phyloP scores from a whole-genome alignment of 37 sponge, comb jelly and placozoan genomes.

The Beroe forskalii region DNA sequence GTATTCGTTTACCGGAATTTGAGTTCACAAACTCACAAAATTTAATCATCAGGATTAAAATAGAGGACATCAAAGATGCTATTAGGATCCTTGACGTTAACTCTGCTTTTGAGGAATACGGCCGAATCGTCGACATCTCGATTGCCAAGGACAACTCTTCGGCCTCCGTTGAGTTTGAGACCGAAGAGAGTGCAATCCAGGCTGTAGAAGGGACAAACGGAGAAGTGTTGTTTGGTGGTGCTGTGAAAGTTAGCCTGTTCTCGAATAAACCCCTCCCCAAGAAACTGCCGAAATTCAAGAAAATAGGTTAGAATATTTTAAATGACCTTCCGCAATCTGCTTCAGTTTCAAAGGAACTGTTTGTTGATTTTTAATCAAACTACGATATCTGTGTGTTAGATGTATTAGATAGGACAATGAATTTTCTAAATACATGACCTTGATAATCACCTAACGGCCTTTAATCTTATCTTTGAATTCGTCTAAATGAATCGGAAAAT shows the following conservation, averaged over 20 bases:
- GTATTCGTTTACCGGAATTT: too few species aligned
- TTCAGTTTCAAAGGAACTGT: too few species aligned
- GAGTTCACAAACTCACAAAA: too few species aligned
- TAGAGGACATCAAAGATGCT: neutral
- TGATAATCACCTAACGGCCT: too few species aligned
- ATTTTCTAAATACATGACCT: too few species aligned
- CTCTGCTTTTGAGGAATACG: constrained; percentile 16
- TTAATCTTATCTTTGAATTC: too few species aligned
- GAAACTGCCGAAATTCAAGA: neutral
- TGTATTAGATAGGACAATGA: too few species aligned
- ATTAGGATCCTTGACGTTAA: neutral
- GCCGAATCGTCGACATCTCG: constrained; percentile 9
- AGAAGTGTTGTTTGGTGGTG: constrained; percentile 3
- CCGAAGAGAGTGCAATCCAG: neutral
- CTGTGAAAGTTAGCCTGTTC: neutral
- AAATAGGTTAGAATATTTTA: constrained; percentile 9
- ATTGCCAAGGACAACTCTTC: constrained; percentile 1
- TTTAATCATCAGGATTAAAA: neutral
- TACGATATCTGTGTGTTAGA: too few species aligned
- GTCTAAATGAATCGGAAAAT: too few species aligned
- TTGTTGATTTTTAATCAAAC: too few species aligned
- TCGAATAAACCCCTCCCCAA: neutral
- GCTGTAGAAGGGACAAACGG: constrained; percentile 5
- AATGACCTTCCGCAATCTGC: too few species aligned
- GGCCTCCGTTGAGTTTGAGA: constrained; percentile 55